These are phyloP conservation scores for Therioaphis trifolii DNA, from an alignment of 2,888 invertebrate species.

Conservation along the genomic window DNA sequence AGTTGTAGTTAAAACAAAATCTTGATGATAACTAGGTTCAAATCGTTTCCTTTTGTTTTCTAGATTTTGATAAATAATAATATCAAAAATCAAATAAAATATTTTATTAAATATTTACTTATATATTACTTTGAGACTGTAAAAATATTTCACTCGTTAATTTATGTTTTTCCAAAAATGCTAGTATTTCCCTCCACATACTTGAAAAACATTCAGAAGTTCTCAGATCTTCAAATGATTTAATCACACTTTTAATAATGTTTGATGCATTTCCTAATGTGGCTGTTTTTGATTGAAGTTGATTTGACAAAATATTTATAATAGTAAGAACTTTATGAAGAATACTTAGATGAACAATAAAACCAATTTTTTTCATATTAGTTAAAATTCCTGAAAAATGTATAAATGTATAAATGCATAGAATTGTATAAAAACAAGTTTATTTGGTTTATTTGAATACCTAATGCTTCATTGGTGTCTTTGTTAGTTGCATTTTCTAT, in stretches of 20 bases:
- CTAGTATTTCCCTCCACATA: constrained; percentile 16
- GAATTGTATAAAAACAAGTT: too few relatives aligned
- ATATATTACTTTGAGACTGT: background rate
- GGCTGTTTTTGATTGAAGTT: background rate
- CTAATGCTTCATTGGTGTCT: constrained; percentile 17
- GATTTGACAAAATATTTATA: background rate
- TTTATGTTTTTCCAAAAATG: constrained; percentile 6
- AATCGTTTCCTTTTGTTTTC: background rate
- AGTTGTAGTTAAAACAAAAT: background rate
- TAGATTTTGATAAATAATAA: background rate
- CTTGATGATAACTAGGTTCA: background rate
- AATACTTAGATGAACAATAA: constrained; percentile 26
- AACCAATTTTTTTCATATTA: background rate
- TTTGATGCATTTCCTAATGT: background rate
- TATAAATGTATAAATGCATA: too few relatives aligned
- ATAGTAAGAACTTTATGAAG: constrained; percentile 1
- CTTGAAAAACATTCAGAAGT: background rate
- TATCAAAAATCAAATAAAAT: too few relatives aligned
- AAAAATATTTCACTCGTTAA: background rate
- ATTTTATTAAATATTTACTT: too few relatives aligned
- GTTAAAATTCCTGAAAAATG: too few relatives aligned
- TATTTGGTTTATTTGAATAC: too few relatives aligned
- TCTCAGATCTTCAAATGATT: constrained; percentile 3
- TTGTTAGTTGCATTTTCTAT: constrained; percentile 9
- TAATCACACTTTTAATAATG: constrained; percentile 14